Evolutionary conservation across 2,888 invertebrate genomes (phyloP).

Genomic region (Elysia crispata): DNA sequence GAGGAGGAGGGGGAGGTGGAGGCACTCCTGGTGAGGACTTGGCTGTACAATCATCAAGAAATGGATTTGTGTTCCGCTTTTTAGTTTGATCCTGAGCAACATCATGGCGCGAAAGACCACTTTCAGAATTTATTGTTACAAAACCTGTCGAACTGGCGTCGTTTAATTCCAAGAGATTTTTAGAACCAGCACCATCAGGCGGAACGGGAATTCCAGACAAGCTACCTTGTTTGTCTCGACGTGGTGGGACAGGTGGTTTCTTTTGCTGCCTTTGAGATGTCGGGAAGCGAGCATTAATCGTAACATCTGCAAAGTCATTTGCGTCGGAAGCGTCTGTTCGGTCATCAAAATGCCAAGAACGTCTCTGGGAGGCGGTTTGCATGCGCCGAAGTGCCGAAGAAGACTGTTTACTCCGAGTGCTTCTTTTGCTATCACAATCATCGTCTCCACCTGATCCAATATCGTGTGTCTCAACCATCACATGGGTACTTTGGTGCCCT

Average conservation of each 20-base stretch:
- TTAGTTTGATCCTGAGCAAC: neutral
- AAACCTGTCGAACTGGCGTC: slow-evolving; percentile 36
- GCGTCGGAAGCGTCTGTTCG: slow-evolving; percentile 37
- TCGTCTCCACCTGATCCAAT: slow-evolving; percentile 1
- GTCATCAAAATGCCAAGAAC: slow-evolving; percentile 50
- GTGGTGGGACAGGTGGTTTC: slow-evolving; percentile 48
- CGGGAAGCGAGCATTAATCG: slow-evolving; percentile 3
- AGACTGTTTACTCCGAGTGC: slow-evolving; percentile 28
- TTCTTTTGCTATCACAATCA: slow-evolving; percentile 29
- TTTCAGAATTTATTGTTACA: too few relatives aligned
- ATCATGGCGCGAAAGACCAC: too few relatives aligned
- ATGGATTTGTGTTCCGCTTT: slow-evolving; percentile 42
- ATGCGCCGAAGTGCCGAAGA: too few relatives aligned
- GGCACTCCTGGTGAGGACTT: too few relatives aligned
- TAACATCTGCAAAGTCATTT: slow-evolving; percentile 38
- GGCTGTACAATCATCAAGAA: slow-evolving; percentile 32
- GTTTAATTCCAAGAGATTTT: slow-evolving; percentile 36
- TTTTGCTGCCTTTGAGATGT: slow-evolving; percentile 11
- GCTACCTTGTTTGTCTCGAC: slow-evolving; percentile 36
- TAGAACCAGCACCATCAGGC: neutral
- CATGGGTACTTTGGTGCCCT: too few relatives aligned
- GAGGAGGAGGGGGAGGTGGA: too few relatives aligned
- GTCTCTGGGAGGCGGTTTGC: slow-evolving; percentile 40
- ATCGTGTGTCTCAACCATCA: slow-evolving; percentile 33
- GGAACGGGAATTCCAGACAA: too few relatives aligned